Percentiles rank a stretch among this genome's conserved stretches.
Evolutionary conservation across 2,888 invertebrate genomes (phyloP).

Genomic region (Philonicus albiceps): DNA sequence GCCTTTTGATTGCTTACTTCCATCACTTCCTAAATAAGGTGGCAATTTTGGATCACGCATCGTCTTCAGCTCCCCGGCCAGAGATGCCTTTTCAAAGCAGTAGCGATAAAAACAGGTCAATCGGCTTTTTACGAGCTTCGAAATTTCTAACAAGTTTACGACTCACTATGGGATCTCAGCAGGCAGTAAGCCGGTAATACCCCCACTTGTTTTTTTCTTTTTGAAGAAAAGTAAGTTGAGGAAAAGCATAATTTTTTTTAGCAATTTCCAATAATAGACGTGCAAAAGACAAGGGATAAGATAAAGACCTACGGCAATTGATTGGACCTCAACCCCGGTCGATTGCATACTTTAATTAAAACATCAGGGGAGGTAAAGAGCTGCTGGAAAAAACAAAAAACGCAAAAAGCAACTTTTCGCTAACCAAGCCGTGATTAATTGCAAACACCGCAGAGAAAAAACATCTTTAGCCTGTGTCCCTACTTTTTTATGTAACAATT

Average conservation of each 20-base stretch:
- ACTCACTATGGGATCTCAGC: neutral
- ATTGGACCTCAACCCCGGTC: neutral
- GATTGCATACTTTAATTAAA: neutral
- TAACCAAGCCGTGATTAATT: neutral
- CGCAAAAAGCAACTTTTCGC: neutral
- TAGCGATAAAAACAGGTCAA: neutral
- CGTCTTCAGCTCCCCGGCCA: neutral
- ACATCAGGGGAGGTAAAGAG: neutral
- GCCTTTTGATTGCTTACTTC: neutral
- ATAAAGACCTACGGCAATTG: neutral
- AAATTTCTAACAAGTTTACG: conserved; percentile 32
- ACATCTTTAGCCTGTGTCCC: neutral
- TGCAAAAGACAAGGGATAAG: neutral
- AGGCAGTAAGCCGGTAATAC: neutral
- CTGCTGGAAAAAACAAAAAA: neutral
- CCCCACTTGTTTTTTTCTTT: neutral
- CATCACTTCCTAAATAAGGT: neutral
- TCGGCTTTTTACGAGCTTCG: neutral
- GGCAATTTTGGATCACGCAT: neutral
- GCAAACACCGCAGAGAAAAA: neutral
- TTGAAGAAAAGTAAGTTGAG: neutral
- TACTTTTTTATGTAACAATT: neutral
- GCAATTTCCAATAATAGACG: neutral
- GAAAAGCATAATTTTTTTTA: neutral
- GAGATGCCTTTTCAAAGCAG: neutral